Conservation (phyloP, 2,797 vertebrate genomes). For the Odontamblyopus lacepedii region DNA sequence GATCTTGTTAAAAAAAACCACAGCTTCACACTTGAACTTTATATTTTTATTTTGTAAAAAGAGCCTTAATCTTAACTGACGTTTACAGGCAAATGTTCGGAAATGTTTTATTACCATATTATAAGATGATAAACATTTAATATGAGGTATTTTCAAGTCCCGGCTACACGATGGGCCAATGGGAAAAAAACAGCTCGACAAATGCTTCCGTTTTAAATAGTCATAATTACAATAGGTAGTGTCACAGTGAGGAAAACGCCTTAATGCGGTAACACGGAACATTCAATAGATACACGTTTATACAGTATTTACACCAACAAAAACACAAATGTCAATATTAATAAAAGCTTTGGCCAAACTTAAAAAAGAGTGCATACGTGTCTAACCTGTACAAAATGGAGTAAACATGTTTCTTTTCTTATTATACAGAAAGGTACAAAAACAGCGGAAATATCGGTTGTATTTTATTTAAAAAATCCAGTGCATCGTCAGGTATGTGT, state of each 20-base stretch:
- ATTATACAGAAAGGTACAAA: slow-evolving; percentile 66
- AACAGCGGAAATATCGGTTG: slow-evolving; percentile 51
- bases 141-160: slow-evolving; percentile 72
- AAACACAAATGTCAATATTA: slow-evolving; percentile 56
- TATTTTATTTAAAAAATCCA: slow-evolving; percentile 68
- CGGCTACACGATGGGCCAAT: slow-evolving; percentile 67
- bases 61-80: slow-evolving; percentile 50
- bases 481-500: slow-evolving; percentile 77
- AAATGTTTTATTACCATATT: slow-evolving; percentile 60
- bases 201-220: slow-evolving; percentile 69
- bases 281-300: slow-evolving; percentile 80
- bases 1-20: neutral
- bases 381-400: slow-evolving; percentile 71
- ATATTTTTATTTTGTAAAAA: slow-evolving; percentile 72
- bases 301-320: slow-evolving; percentile 77
- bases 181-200: slow-evolving; percentile 43
- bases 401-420: slow-evolving; percentile 70
- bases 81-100: slow-evolving; percentile 61
- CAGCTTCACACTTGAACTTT: neutral
- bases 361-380: slow-evolving; percentile 72
- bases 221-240: slow-evolving; percentile 69
- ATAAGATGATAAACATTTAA: slow-evolving; percentile 66
- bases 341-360: slow-evolving; percentile 80
- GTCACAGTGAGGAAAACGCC: slow-evolving; percentile 82
- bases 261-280: slow-evolving; percentile 77